Evolutionary conservation across 2,797 vertebrate genomes (phyloP), one percentile per base, ranked within the genome.

Genomic region (Chaenodraco wilsoni): DNA sequence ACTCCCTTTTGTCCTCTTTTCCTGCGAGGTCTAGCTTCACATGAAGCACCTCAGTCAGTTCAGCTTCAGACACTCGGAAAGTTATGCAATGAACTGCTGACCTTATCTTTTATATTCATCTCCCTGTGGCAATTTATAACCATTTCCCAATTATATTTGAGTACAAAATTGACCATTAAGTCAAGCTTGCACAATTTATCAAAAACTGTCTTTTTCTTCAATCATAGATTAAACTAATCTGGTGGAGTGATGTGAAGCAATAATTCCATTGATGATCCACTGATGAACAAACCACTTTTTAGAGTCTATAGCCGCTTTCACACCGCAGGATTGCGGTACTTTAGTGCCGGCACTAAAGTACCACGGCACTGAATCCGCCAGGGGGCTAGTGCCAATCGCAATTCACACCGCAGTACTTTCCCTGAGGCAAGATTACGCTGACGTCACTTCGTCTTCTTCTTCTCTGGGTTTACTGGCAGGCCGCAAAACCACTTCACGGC

Each of bases 201-300:
- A 23, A 77, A 37, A 75, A 74, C 46, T 2, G 10, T 56, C 27
- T 56, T 46, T 46, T 57, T 64, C 59, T 72, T 52, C 45, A 75
- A 71, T 81, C 46, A 72, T 31, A 78, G 62, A 83, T 55, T 44
- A 27, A 61, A 79, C 41, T 65, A 73, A 81, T 81, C 68, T 72
- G 68, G 43, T 69, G 57, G 49, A 49, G 33, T 70, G 54, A 75
- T 83, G 65, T 16, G 27, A 74, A 56, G 44, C 59, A 67, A 67
- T 69, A 45, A 78, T 84, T 82, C 27, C 72, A 65, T 41, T 63
- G 60, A 84, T 66, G 51, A 81, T 73, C 62, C 48, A 68, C 48
- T 72, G 74, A 79, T 79, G 52, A 87, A 81, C 78, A 82, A 84
- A 67, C 51, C 63, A 65, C 27, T 27, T 27, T 85, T 78, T 73